A percentile compares a stretch with the other conserved stretches of the same genome.
Conservation (phyloP, 2,888 invertebrate species). For the Steinernema hermaphroditum region DNA sequence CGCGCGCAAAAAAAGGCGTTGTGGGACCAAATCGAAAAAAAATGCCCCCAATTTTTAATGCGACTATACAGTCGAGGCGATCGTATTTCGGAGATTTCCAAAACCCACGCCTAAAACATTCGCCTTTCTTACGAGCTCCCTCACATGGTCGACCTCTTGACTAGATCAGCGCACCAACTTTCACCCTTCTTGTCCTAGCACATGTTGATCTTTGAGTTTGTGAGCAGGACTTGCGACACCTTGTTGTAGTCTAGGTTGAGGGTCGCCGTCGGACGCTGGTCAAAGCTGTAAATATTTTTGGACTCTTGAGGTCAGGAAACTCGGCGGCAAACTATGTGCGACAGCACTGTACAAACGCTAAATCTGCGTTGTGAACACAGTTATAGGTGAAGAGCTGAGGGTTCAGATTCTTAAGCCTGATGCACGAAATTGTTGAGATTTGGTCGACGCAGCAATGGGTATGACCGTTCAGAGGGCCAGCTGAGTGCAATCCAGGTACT, state of each 20-base stretch:
- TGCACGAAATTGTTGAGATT: constrained; percentile 56
- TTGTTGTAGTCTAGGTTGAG: not conserved
- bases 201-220: constrained; percentile 33
- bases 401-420: constrained; percentile 46
- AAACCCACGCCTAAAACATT: constrained; percentile 43
- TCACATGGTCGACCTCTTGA: constrained; percentile 38
- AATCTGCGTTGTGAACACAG: constrained; percentile 58
- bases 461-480: constrained; percentile 42
- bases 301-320: not conserved
- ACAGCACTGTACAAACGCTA: constrained; percentile 63
- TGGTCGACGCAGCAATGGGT: constrained; percentile 63
- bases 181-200: constrained; percentile 43
- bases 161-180: constrained; percentile 45
- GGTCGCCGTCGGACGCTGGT: not conserved
- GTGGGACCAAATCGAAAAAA: too few relatives aligned
- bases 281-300: not conserved
- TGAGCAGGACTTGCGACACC: constrained; percentile 37
- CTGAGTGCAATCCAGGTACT: too few relatives aligned
- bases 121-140: not conserved
- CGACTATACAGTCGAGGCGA: constrained; percentile 51
- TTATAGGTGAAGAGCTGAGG: constrained; percentile 46
- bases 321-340: constrained; percentile 48
- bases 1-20: too few relatives aligned
- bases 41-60: too few relatives aligned
- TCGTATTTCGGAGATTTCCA: constrained; percentile 46